Evolutionary conservation across 92 coral and sea anemone genomes (phyloP).

Genomic region (Zoanthus sociatus): DNA sequence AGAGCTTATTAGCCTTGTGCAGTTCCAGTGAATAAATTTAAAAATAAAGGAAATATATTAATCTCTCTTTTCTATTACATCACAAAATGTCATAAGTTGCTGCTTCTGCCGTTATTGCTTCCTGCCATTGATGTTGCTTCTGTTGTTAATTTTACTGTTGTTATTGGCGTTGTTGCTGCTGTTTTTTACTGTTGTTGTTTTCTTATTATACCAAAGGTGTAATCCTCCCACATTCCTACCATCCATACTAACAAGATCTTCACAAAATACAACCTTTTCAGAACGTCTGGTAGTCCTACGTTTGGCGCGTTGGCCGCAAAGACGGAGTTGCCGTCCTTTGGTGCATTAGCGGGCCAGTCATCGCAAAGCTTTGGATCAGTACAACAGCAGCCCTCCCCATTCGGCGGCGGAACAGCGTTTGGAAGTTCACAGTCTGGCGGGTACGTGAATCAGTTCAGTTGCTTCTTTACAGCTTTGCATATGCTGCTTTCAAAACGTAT

Average conservation of each 20-base stretch:
- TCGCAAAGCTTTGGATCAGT: constrained; percentile 65
- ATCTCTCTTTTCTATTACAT: no score
- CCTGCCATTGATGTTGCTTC: no score
- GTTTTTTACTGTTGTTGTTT: no score
- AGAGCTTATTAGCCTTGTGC: no score
- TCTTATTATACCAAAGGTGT: no score
- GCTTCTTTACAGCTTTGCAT: neutral
- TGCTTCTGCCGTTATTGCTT: no score
- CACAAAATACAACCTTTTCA: neutral
- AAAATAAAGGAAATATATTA: no score
- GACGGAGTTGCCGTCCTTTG: constrained; percentile 65
- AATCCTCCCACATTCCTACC: no score
- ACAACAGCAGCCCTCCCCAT: constrained; percentile 45
- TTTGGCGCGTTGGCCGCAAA: constrained; percentile 80
- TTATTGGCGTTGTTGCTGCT: no score
- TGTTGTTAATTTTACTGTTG: no score
- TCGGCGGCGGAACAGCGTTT: constrained; percentile 28
- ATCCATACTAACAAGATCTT: neutral
- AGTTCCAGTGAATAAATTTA: no score
- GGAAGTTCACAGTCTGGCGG: constrained; percentile 24
- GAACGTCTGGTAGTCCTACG: constrained; percentile 75
- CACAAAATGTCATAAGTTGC: no score
- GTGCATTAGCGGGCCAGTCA: constrained; percentile 64
- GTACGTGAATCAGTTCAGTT: neutral
- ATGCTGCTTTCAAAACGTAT: neutral